phyloP scores from a whole-genome alignment of 2,888 invertebrate genomes.

The Pterostichus madidus region DNA sequence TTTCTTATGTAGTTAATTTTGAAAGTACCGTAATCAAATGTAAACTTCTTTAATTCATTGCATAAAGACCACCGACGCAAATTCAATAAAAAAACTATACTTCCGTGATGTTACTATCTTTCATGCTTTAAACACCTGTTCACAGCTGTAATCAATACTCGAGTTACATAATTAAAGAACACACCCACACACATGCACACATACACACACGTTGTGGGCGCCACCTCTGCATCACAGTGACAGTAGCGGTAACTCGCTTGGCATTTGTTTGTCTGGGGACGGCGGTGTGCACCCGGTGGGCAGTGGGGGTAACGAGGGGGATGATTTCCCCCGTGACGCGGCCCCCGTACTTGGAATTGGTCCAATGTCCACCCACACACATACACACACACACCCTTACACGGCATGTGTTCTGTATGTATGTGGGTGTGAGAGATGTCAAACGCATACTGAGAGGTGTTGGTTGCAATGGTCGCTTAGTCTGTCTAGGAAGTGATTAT shows the following conservation, averaged over 20 bases:
- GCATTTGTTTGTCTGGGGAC: constrained; percentile 31
- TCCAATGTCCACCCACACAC: constrained; percentile 31
- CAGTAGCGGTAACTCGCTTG: constrained; percentile 1
- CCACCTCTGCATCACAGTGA: constrained; percentile 4
- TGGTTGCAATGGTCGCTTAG: neutral
- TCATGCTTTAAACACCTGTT: neutral
- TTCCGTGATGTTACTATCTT: too few species aligned
- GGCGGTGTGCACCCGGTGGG: neutral
- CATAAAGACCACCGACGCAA: too few species aligned
- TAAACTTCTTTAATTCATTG: too few species aligned
- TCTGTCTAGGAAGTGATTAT: neutral
- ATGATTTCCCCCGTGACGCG: constrained; percentile 24
- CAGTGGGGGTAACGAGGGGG: neutral
- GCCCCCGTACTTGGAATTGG: neutral
- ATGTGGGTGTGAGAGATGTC: neutral
- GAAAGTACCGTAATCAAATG: too few species aligned
- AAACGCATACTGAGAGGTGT: neutral
- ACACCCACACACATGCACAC: neutral
- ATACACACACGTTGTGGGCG: neutral
- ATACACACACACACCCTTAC: neutral
- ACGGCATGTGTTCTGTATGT: neutral
- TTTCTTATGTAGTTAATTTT: too few species aligned
- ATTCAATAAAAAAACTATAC: too few species aligned
- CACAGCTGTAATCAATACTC: neutral
- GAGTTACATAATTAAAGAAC: too few species aligned